Conservation (phyloP, 2,888 invertebrate species). For the Lymantria monacha region DNA sequence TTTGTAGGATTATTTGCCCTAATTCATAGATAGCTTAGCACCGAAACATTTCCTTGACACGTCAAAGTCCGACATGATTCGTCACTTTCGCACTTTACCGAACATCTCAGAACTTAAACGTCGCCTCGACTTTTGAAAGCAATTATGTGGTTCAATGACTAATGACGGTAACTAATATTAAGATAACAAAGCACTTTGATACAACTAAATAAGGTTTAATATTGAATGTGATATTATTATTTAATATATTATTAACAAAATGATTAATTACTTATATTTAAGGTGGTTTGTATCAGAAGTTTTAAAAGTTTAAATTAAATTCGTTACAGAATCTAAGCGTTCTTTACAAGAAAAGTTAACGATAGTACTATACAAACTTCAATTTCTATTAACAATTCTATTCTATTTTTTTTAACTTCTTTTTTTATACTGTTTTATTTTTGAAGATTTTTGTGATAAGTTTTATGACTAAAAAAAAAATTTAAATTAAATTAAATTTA, state of each 20-base stretch:
- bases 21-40: background rate
- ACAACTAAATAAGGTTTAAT: conserved; percentile 2
- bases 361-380: too few relatives aligned
- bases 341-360: too few relatives aligned
- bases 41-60: background rate
- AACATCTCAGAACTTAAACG: conserved; percentile 25
- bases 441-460: too few relatives aligned
- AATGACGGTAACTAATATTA: conserved; percentile 17
- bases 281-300: background rate
- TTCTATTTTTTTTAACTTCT: too few relatives aligned
- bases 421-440: too few relatives aligned
- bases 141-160: conserved; percentile 42
- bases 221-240: conserved; percentile 3
- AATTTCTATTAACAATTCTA: too few relatives aligned
- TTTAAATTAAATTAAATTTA: too few relatives aligned
- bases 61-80: conserved; percentile 29
- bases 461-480: too few relatives aligned
- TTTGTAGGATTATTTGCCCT: background rate
- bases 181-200: conserved; percentile 8
- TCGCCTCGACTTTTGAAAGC: conserved; percentile 24
- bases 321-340: too few relatives aligned
- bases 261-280: conserved; percentile 20
- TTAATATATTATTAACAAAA: conserved; percentile 14
- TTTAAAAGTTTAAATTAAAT: background rate
- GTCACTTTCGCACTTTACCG: conserved; percentile 25